Evolutionary conservation across 2,888 invertebrate species (phyloP).

Genomic region (Amphipyra tragopoginis): DNA sequence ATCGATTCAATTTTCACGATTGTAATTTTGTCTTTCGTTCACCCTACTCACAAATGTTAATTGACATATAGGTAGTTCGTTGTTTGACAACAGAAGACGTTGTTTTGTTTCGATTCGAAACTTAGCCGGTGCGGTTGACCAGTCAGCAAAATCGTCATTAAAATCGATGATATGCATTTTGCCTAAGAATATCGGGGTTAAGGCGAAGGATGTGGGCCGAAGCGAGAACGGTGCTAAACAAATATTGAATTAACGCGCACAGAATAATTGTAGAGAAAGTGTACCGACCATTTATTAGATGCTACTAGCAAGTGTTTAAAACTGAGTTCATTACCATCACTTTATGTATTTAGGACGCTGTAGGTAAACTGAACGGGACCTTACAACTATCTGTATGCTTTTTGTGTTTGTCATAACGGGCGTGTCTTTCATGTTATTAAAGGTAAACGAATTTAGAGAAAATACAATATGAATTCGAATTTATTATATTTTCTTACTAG

Average conservation of each 20-base stretch:
- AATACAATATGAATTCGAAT: not conserved
- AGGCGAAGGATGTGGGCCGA: slow-evolving; percentile 80
- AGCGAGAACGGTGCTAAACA: slow-evolving; percentile 77
- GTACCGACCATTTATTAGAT: slow-evolving; percentile 59
- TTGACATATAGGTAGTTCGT: too few relatives aligned
- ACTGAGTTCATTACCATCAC: slow-evolving; percentile 59
- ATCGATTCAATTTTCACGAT: too few relatives aligned
- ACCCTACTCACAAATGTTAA: too few relatives aligned
- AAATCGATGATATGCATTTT: not conserved
- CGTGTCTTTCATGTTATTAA: slow-evolving; percentile 14
- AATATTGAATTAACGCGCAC: slow-evolving; percentile 87
- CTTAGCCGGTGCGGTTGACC: not conserved
- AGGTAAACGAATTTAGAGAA: not conserved
- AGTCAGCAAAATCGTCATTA: not conserved
- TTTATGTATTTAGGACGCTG: slow-evolving; percentile 61
- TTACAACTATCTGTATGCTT: slow-evolving; percentile 53
- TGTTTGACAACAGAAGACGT: too few relatives aligned
- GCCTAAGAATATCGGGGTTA: slow-evolving; percentile 60
- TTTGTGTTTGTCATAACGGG: slow-evolving; percentile 42
- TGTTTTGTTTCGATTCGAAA: too few relatives aligned
- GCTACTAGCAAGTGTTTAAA: slow-evolving; percentile 58
- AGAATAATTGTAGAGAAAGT: slow-evolving; percentile 87
- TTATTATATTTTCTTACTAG: too few relatives aligned
- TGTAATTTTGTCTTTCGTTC: too few relatives aligned
- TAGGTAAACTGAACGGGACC: slow-evolving; percentile 47